Evolutionary conservation across 2,113 vertebrate genomes (phyloP).

Genomic region (Spea multiplicata): DNA sequence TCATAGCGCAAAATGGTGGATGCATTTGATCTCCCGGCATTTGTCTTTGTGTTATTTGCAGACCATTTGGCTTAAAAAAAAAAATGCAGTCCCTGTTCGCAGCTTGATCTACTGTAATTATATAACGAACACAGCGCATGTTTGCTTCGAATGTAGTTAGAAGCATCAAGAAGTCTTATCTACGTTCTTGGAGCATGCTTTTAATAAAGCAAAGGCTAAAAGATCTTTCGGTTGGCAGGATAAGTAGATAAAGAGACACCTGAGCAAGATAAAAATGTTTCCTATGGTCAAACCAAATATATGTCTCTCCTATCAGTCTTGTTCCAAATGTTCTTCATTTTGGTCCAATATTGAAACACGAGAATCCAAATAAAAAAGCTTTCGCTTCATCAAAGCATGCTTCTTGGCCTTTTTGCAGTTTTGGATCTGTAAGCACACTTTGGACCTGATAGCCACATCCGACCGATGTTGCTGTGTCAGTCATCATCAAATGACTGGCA

Average conservation of each 20-base stretch:
- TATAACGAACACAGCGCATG: constrained; percentile 61
- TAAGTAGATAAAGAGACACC: constrained; percentile 21
- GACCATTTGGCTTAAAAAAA: constrained; percentile 62
- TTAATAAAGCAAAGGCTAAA: constrained; percentile 44
- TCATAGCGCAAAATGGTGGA: constrained; percentile 58
- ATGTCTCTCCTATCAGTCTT: constrained; percentile 9
- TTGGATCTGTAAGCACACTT: no score
- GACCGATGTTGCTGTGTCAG: no score
- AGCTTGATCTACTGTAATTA: constrained; percentile 62
- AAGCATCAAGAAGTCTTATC: constrained; percentile 55
- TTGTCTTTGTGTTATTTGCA: constrained; percentile 59
- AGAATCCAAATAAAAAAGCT: no score
- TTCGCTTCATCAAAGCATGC: no score
- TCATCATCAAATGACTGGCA: no score
- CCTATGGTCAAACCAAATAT: constrained; percentile 1
- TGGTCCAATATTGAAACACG: neutral
- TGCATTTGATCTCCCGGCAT: constrained; percentile 53
- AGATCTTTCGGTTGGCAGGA: constrained; percentile 10
- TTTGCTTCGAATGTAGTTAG: constrained; percentile 53
- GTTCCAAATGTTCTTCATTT: constrained; percentile 9
- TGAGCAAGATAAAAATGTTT: constrained; percentile 17
- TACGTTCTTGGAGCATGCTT: constrained; percentile 50
- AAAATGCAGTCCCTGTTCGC: constrained; percentile 57
- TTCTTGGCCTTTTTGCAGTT: no score
- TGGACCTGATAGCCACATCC: no score